A percentile compares a stretch with the other conserved stretches of the same genome.
phyloP scores from a whole-genome alignment of 1,140 invertebrate species.

The Drosophila sp. region DNA sequence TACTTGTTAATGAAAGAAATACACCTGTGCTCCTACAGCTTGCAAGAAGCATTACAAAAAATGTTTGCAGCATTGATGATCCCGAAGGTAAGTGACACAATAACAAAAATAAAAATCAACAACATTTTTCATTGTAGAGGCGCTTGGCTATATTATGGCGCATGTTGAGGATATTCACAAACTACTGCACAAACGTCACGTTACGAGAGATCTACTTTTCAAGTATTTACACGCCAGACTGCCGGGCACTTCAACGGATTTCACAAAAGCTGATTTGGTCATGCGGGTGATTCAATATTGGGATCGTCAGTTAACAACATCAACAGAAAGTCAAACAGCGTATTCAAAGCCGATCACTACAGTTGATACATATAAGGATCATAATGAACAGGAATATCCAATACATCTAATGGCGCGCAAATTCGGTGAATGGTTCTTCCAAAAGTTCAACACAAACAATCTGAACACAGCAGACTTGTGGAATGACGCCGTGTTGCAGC shows the following conservation, averaged over 20 bases:
- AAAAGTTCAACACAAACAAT: conserved; percentile 85
- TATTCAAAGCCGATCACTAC: conserved; percentile 1
- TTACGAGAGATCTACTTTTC: conserved; percentile 85
- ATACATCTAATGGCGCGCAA: conserved; percentile 85
- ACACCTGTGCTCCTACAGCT: conserved; percentile 57
- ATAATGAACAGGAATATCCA: conserved; percentile 52
- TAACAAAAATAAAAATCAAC: background rate
- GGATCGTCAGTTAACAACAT: conserved; percentile 50
- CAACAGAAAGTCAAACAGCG: background rate
- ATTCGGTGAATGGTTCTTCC: conserved; percentile 88
- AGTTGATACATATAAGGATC: background rate
- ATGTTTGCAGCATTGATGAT: conserved; percentile 50
- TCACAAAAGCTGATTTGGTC: conserved; percentile 85
- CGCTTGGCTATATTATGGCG: conserved; percentile 83
- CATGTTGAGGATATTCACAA: conserved; percentile 82
- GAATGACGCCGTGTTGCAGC: conserved; percentile 83
- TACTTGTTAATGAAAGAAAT: conserved; percentile 58
- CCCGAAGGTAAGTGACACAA: conserved; percentile 43
- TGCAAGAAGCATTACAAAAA: conserved; percentile 63
- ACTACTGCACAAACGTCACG: conserved; percentile 84
- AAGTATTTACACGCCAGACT: conserved; percentile 84
- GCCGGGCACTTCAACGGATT: conserved; percentile 77
- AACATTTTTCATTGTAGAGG: conserved; percentile 78
- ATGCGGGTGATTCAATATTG: conserved; percentile 84
- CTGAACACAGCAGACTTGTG: conserved; percentile 87